Percentiles rank a stretch among this genome's conserved stretches.
Conservation (phyloP, 2,888 invertebrate species). For the Sipha maydis region DNA sequence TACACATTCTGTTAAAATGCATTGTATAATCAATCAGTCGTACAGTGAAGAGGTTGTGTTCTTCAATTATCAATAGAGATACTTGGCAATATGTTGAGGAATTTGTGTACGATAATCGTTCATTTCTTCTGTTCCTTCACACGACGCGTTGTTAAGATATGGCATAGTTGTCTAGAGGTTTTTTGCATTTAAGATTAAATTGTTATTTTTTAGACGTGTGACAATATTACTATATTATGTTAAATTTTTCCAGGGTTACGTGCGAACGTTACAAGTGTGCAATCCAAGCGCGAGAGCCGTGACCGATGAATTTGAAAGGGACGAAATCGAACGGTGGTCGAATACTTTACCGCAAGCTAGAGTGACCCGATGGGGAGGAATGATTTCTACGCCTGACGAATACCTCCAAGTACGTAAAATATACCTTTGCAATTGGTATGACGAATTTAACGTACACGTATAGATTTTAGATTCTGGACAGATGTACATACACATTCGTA, state of each 20-base stretch:
- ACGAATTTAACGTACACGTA: no score
- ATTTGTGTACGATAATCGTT: neutral
- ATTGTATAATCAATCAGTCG: neutral
- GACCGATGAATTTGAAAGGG: constrained; percentile 93
- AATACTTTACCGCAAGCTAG: constrained; percentile 83
- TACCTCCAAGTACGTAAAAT: constrained; percentile 79
- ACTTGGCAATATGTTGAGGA: neutral
- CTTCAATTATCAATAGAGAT: neutral
- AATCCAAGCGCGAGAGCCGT: constrained; percentile 92
- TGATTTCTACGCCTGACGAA: constrained; percentile 98
- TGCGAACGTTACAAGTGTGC: constrained; percentile 90
- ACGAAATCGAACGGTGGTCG: constrained; percentile 92
- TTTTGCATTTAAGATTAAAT: neutral
- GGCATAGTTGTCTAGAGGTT: neutral
- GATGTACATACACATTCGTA: no score
- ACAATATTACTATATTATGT: neutral
- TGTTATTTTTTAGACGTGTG: neutral
- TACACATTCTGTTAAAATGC: neutral
- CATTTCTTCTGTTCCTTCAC: neutral
- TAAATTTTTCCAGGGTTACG: constrained; percentile 77
- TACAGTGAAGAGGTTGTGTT: neutral
- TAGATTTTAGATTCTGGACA: no score
- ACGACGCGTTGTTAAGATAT: neutral
- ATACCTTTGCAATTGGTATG: no score
- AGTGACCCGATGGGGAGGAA: constrained; percentile 96